Base-by-base conservation (phyloP, 2,888 invertebrate genomes). In the Agrotis puta region DNA sequence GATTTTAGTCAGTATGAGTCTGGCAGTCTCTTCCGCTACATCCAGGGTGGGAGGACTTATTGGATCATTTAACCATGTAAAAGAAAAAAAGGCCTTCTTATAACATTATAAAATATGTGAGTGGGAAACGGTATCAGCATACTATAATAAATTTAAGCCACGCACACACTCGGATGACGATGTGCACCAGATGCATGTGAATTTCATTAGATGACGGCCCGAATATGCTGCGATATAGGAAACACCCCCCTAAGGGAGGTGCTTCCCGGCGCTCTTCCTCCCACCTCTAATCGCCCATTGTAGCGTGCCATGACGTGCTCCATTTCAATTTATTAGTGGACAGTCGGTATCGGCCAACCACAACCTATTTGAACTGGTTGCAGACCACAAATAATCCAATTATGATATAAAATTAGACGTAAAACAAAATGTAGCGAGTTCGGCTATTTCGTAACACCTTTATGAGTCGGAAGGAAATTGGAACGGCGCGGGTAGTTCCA, bases 301-400 rank as follows among this genome's bases (percentile, higher is more conserved):
- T 51, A 53, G 27, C 75, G 51, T 33, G 24, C 24, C 53, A 58
- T 51, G 50, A 48, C 73, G 47, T 43, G 74, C 16, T 75, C 76
- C 43, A 69, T 69, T 77, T 75, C 54, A 80, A 77, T 77, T 80
- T 75, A 69, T 80, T 77, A 80, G 75, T 51, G 54, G 47, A 47
- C 47, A 48, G 67, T 54, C 54, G 48, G 43, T 64, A 45, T 69
- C 43, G 33, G 33, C 9, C 14, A 18, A 70, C 77, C 77, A 24
- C 58, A 79, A 75, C 63, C 51, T 33, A 39, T 58, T 59, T 51
- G 45, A n/a, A 47, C 64, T 48, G 69, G 74, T 75, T 53, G 43
- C 39, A 61, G 47, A 47, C 50, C 56, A 54, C 64, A 68, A 56
- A 68, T 74, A 51, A 14, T 20, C 16, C n/a, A 59, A 51, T 51